Percentiles rank a stretch among this genome's conserved stretches.
These are phyloP conservation scores for Engraulis encrasicolus DNA, from an alignment of 2,113 vertebrate genomes.

Conservation along the genomic window DNA sequence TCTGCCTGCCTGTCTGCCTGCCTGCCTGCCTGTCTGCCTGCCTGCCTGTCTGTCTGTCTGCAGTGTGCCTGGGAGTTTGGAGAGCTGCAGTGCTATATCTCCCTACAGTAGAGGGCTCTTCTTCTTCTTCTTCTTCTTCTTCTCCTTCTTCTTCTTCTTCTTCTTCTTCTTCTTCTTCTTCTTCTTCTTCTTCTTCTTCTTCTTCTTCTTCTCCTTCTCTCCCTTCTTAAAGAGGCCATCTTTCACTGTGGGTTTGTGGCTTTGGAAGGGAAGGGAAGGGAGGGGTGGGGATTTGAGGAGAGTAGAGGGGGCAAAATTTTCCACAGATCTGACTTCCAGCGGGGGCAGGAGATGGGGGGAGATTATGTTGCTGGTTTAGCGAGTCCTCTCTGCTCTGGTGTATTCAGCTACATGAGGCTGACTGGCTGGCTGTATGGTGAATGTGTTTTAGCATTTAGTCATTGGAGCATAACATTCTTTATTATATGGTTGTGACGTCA, in stretches of 20 bases:
- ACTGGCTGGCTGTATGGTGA: too few species aligned
- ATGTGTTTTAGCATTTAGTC: too few species aligned
- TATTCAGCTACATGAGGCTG: not conserved
- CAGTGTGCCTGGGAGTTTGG: not conserved
- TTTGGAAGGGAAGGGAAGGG: not conserved
- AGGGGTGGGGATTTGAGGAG: too few species aligned
- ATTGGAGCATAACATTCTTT: too few species aligned
- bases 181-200: not conserved
- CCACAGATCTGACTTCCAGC: not conserved
- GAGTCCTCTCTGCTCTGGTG: not conserved
- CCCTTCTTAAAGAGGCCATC: not conserved
- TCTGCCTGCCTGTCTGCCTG: not conserved
- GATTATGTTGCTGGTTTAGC: not conserved
- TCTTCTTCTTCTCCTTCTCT: not conserved
- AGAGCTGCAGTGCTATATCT: not conserved
- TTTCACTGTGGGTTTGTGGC: not conserved
- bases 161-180: not conserved
- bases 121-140: not conserved
- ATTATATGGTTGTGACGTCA: too few species aligned
- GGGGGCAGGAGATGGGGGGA: not conserved
- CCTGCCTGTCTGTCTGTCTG: not conserved
- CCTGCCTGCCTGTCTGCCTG: not conserved
- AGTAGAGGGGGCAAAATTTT: not conserved
- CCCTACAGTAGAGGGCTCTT: not conserved
- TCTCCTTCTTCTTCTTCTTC: not conserved